These are phyloP conservation scores for Nomada fabriciana DNA, from an alignment of 2,888 invertebrate species.

Conservation along the genomic window DNA sequence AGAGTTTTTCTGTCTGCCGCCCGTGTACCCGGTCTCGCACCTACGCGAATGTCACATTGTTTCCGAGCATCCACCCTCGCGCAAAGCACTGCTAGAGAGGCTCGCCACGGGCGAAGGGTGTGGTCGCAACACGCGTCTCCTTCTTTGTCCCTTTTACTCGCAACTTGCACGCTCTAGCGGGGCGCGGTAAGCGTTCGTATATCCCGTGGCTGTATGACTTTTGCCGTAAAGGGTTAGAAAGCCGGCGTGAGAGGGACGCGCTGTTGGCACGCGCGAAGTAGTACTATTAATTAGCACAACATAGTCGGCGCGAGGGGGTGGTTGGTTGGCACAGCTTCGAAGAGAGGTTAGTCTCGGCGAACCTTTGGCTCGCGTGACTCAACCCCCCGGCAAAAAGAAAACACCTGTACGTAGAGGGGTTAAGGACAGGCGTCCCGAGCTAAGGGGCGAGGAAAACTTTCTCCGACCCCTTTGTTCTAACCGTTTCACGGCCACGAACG, in stretches of 20 bases:
- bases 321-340: slow-evolving; percentile 12
- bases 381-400: slow-evolving; percentile 47
- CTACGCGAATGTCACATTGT: slow-evolving; percentile 75
- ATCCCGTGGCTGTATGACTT: slow-evolving; percentile 42
- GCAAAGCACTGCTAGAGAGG: slow-evolving; percentile 23
- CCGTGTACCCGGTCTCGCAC: slow-evolving; percentile 59
- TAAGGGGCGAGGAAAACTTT: slow-evolving; percentile 49
- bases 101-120: slow-evolving; percentile 42
- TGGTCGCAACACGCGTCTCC: slow-evolving; percentile 45
- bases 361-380: slow-evolving; percentile 64
- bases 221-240: slow-evolving; percentile 39
- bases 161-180: slow-evolving; percentile 23
- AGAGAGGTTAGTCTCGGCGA: slow-evolving; percentile 38
- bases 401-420: slow-evolving; percentile 60
- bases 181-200: slow-evolving; percentile 6
- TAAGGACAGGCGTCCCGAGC: slow-evolving; percentile 41
- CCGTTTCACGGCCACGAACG: slow-evolving; percentile 41
- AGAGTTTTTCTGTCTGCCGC: slow-evolving; percentile 36
- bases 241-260: background rate
- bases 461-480: slow-evolving; percentile 41
- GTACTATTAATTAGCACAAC: slow-evolving; percentile 64
- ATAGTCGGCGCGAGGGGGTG: background rate
- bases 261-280: slow-evolving; percentile 28
- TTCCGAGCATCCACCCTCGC: slow-evolving; percentile 66
- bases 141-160: slow-evolving; percentile 39